phyloP scores from a whole-genome alignment of 1,140 invertebrate species.

The Tetramorium alpestre region DNA sequence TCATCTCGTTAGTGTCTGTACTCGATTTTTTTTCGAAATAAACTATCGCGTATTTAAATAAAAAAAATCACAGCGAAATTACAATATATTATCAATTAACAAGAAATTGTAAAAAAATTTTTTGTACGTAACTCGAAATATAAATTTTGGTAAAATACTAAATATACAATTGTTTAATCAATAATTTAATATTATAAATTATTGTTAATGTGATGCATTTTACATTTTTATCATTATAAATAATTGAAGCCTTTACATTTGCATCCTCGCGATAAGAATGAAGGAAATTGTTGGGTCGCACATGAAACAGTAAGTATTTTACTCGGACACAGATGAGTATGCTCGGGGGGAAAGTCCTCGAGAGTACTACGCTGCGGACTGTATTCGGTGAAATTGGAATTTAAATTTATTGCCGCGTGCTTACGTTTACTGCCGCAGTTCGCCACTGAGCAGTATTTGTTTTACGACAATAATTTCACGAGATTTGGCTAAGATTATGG shows the following conservation, averaged over 20 bases:
- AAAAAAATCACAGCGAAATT: background rate
- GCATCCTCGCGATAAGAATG: conserved; percentile 4
- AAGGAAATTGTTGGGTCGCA: conserved; percentile 9
- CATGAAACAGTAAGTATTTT: conserved; percentile 56
- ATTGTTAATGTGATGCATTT: background rate
- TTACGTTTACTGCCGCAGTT: conserved; percentile 59
- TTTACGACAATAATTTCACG: conserved; percentile 68
- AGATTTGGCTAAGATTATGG: conserved; percentile 69
- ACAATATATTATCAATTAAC: background rate
- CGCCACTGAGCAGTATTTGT: conserved; percentile 56
- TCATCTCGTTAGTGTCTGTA: background rate
- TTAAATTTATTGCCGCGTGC: conserved; percentile 68
- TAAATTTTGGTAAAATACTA: background rate
- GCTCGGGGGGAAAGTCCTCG: conserved; percentile 6
- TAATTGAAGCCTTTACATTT: conserved; percentile 16
- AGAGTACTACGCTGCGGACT: conserved; percentile 43
- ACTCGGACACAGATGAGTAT: conserved; percentile 38
- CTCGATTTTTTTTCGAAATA: background rate
- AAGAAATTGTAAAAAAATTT: background rate
- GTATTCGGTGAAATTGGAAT: conserved; percentile 71
- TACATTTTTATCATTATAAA: background rate
- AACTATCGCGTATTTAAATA: background rate
- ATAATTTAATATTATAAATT: background rate
- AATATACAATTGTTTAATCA: background rate
- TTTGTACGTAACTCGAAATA: background rate